A percentile compares a stretch with the other conserved stretches of the same genome.
Conservation (phyloP, 1,140 invertebrate species). For the Aradophagus sp. region DNA sequence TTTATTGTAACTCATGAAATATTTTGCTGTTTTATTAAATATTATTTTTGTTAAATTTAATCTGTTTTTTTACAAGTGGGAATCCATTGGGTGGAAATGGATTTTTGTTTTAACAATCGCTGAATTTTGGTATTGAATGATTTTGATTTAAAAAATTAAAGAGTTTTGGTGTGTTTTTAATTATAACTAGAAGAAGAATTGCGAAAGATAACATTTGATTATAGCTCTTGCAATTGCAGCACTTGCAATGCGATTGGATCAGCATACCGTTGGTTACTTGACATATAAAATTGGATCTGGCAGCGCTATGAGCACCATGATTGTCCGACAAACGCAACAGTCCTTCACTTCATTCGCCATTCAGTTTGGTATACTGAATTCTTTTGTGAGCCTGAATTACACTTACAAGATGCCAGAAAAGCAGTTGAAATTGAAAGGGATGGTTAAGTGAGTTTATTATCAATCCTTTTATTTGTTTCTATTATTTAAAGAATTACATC, state of each 20-base stretch:
- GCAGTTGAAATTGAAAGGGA: conserved; percentile 83
- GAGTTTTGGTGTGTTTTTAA: too few species aligned
- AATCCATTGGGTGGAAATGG: too few species aligned
- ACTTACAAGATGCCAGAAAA: conserved; percentile 85
- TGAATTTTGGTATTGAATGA: too few species aligned
- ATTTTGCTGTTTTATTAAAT: too few species aligned
- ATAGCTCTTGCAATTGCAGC: conserved; percentile 75
- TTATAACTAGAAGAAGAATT: too few species aligned
- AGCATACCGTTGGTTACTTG: conserved; percentile 89
- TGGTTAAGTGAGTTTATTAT: conserved; percentile 82
- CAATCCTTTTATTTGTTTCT: neutral
- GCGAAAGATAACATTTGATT: too few species aligned
- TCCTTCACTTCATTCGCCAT: conserved; percentile 79
- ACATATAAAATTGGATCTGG: conserved; percentile 85
- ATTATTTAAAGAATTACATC: too few species aligned
- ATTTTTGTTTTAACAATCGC: too few species aligned
- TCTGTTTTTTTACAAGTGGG: too few species aligned
- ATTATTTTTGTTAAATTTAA: too few species aligned
- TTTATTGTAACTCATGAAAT: too few species aligned
- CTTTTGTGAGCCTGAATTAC: conserved; percentile 84
- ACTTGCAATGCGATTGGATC: conserved; percentile 88
- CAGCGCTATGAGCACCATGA: conserved; percentile 85
- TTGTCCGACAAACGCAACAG: conserved; percentile 84
- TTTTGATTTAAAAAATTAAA: too few species aligned
- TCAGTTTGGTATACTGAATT: conserved; percentile 88